Evolutionary conservation across 2,888 invertebrate genomes (phyloP).

Genomic region (Hedya salicella): DNA sequence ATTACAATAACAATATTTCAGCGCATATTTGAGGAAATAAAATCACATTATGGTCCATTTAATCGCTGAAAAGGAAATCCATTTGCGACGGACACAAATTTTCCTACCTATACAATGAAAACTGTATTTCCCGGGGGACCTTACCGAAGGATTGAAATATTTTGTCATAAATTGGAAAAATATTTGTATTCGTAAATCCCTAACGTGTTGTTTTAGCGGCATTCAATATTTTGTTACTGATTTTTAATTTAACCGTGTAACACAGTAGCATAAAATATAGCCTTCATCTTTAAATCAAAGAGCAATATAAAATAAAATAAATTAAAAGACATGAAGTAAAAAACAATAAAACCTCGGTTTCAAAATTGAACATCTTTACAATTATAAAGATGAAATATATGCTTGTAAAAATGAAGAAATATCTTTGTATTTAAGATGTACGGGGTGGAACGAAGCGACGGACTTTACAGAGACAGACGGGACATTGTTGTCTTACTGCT

Average conservation of each 20-base stretch:
- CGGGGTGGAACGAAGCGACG: too few species aligned
- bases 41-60: background rate
- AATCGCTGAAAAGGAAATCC: background rate
- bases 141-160: background rate
- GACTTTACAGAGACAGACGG: too few species aligned
- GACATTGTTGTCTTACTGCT: too few species aligned
- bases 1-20: background rate
- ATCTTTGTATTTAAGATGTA: too few species aligned
- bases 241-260: background rate
- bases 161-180: background rate
- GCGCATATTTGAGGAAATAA: background rate
- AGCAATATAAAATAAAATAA: too few species aligned
- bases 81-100: background rate
- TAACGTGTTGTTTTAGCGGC: background rate
- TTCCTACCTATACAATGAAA: background rate
- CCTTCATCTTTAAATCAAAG: too few species aligned
- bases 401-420: too few species aligned
- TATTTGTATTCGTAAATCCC: slow-evolving; percentile 4
- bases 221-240: background rate
- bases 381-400: too few species aligned
- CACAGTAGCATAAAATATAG: too few species aligned
- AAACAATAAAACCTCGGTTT: too few species aligned
- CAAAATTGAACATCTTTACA: too few species aligned
- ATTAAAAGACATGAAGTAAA: too few species aligned
- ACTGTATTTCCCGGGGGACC: slow-evolving; percentile 6